phyloP scores from a whole-genome alignment of 2,113 vertebrate genomes.

The Silurus asotus region DNA sequence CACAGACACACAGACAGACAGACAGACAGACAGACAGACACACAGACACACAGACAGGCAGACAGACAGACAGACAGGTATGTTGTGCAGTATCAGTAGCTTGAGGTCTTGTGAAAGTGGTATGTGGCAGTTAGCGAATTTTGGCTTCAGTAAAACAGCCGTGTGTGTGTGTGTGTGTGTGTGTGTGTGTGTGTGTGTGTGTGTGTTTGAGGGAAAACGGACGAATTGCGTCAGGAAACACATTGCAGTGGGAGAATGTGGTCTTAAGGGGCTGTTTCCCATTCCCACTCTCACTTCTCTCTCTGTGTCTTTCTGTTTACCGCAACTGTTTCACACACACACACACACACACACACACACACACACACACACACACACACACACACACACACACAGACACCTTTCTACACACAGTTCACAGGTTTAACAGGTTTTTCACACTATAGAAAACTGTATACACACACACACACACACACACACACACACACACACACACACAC shows the following conservation, averaged over 20 bases:
- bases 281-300: constrained; percentile 60
- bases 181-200: constrained; percentile 4
- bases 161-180: neutral
- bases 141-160: neutral
- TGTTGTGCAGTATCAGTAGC: neutral
- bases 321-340: constrained; percentile 19
- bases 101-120: neutral
- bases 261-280: constrained; percentile 54
- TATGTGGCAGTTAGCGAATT: neutral
- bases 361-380: constrained; percentile 13
- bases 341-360: constrained; percentile 35
- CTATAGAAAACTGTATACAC: neutral
- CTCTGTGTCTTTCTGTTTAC: constrained; percentile 44
- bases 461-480: neutral
- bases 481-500: neutral
- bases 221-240: constrained; percentile 66
- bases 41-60: neutral
- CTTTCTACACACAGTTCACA: neutral
- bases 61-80: neutral
- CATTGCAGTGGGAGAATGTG: constrained; percentile 62
- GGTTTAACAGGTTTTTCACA: neutral
- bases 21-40: neutral
- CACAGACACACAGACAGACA: too few species aligned
- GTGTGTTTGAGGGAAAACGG: constrained; percentile 18
- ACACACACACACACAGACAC: constrained; percentile 15